These are phyloP conservation scores for Aphelocoma coerulescens DNA, from an alignment of 2,113 vertebrate species.

Conservation along the genomic window DNA sequence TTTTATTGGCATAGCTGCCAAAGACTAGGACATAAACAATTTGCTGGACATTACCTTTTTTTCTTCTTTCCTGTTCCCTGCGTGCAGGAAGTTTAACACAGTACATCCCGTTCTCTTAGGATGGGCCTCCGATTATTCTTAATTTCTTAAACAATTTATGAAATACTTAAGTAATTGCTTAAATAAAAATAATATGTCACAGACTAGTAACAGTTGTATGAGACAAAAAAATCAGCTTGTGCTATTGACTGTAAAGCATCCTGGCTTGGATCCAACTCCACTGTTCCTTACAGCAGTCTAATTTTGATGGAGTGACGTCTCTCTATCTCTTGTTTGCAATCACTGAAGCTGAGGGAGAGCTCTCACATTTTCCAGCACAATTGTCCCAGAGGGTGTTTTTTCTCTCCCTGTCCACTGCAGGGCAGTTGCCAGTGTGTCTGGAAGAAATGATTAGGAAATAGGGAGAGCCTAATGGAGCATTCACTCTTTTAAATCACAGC, in stretches of 20 bases:
- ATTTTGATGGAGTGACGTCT: background rate
- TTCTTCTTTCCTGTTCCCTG: background rate
- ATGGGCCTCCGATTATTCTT: constrained; percentile 40
- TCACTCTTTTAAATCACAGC: background rate
- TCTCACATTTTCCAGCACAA: background rate
- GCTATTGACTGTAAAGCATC: background rate
- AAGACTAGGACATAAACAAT: constrained; percentile 62
- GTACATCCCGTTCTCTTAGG: constrained; percentile 57
- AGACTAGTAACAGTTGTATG: background rate
- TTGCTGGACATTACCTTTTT: constrained; percentile 21
- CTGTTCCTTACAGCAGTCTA: background rate
- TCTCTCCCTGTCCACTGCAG: background rate
- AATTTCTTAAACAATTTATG: background rate
- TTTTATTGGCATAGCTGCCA: constrained; percentile 70
- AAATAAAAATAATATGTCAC: background rate
- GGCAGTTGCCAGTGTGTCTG: background rate
- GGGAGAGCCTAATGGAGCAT: background rate
- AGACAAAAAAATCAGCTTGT: background rate
- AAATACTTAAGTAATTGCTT: background rate
- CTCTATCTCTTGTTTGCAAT: background rate
- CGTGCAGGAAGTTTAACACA: constrained; percentile 61
- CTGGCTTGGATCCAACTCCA: background rate
- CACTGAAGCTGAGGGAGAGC: background rate
- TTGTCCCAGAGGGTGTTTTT: background rate
- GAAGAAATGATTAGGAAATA: background rate